Conservation (phyloP, 1,140 invertebrate genomes). For the Trinorchestia longiramus region DNA sequence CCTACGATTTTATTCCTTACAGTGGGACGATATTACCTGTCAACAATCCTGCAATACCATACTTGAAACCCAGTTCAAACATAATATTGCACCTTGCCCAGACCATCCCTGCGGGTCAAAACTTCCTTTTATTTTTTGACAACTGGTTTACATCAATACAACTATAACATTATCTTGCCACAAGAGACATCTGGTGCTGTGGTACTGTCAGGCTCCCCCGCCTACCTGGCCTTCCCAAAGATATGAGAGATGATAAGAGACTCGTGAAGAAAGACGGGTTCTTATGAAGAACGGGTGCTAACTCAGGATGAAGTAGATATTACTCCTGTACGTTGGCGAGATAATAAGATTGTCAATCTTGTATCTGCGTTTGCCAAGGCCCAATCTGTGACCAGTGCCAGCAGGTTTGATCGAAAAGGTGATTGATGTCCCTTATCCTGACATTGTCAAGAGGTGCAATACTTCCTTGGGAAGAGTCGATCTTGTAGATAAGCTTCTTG, state of each 20-base stretch:
- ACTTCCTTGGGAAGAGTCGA: conserved; percentile 68
- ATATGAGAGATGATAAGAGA: background rate
- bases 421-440: conserved; percentile 57
- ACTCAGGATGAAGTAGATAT: conserved; percentile 22
- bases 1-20: conserved; percentile 57
- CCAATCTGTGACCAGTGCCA: conserved; percentile 57
- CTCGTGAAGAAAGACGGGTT: conserved; percentile 31
- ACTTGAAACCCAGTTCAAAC: conserved; percentile 54
- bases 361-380: conserved; percentile 63
- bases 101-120: conserved; percentile 10
- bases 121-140: conserved; percentile 54
- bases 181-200: conserved; percentile 44
- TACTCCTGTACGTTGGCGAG: conserved; percentile 51
- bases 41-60: conserved; percentile 38
- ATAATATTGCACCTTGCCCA: conserved; percentile 41
- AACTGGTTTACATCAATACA: conserved; percentile 59
- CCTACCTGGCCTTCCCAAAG: conserved; percentile 9
- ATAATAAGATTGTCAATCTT: conserved; percentile 59
- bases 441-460: conserved; percentile 65
- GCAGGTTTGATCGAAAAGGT: conserved; percentile 57
- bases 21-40: conserved; percentile 55
- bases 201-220: conserved; percentile 38
- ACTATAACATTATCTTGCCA: conserved; percentile 43
- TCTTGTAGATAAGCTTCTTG: conserved; percentile 67
- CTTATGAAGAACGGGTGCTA: conserved; percentile 49